phyloP scores from a whole-genome alignment of 2,797 vertebrate species.

The Centropyge bicolor region DNA sequence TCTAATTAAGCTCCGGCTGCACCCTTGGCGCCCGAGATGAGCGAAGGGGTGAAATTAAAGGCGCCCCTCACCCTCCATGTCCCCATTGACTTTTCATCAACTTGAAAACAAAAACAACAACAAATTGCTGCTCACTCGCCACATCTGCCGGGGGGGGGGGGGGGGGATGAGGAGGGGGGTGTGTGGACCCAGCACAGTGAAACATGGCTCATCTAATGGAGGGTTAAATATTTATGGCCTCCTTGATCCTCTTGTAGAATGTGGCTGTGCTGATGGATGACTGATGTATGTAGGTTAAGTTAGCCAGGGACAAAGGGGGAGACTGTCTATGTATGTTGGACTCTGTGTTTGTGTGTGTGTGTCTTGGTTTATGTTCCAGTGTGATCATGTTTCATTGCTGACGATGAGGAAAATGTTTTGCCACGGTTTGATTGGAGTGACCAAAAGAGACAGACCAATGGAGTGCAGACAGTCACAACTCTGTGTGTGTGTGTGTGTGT shows the following conservation, averaged over 20 bases:
- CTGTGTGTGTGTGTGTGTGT: background rate
- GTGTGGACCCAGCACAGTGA: conserved; percentile 1
- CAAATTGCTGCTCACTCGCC: conserved; percentile 47
- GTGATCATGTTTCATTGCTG: conserved; percentile 39
- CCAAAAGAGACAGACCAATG: conserved; percentile 40
- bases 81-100: conserved; percentile 63
- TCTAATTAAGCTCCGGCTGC: conserved; percentile 76
- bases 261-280: conserved; percentile 43
- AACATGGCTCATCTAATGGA: conserved; percentile 50
- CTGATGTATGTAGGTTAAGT: conserved; percentile 53
- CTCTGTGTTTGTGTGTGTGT: conserved; percentile 2
- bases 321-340: background rate
- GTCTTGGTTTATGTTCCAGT: background rate
- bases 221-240: conserved; percentile 65
- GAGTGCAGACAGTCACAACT: conserved; percentile 5
- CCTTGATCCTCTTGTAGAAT: conserved; percentile 45
- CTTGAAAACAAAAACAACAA: conserved; percentile 59
- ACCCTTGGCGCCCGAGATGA: conserved; percentile 51
- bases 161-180: background rate
- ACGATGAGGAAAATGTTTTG: conserved; percentile 45
- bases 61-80: conserved; percentile 42
- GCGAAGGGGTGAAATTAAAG: conserved; percentile 68
- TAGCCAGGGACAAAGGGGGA: conserved; percentile 11
- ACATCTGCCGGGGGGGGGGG: background rate
- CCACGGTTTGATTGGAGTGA: conserved; percentile 48